A percentile compares a stretch with the other conserved stretches of the same genome.
Evolutionary conservation across 2,888 invertebrate species (phyloP).

Genomic region (Drosophila pseudotakahashii): DNA sequence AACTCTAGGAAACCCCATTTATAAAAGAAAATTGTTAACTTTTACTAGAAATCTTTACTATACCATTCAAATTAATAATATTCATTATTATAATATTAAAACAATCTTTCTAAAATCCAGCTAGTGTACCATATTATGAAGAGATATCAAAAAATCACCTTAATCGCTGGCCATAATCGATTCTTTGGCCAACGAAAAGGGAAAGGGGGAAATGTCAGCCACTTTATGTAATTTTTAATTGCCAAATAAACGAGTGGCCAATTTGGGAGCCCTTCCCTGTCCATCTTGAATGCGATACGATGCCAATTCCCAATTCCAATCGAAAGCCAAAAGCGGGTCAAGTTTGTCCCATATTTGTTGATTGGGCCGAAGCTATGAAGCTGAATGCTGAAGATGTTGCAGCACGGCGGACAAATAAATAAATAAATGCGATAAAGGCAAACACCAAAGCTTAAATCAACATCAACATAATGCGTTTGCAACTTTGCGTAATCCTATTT

Average conservation of each 20-base stretch:
- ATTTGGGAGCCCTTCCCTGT: conserved; percentile 19
- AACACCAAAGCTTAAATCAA: conserved; percentile 62
- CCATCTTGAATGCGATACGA: conserved; percentile 6
- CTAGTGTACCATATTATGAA: not conserved
- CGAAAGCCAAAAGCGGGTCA: conserved; percentile 54
- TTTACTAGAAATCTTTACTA: no score
- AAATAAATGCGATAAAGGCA: conserved; percentile 56
- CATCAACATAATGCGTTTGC: conserved; percentile 68
- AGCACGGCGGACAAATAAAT: conserved; percentile 46
- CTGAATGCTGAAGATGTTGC: conserved; percentile 34
- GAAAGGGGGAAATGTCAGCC: conserved; percentile 11
- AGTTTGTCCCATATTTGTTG: conserved; percentile 56
- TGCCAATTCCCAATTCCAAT: conserved; percentile 27
- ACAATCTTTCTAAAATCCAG: no score
- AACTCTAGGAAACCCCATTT: no score
- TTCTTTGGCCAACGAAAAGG: not conserved
- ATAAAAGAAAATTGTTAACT: no score
- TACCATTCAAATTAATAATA: no score
- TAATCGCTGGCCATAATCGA: not conserved
- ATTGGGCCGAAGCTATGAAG: conserved; percentile 9
- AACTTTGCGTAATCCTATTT: conserved; percentile 71
- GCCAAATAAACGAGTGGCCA: conserved; percentile 36
- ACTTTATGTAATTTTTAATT: conserved; percentile 23
- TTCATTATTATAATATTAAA: no score
- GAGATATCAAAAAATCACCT: not conserved